Base-by-base conservation (phyloP, 2,113 vertebrate genomes). In the Embiotoca jacksoni region DNA sequence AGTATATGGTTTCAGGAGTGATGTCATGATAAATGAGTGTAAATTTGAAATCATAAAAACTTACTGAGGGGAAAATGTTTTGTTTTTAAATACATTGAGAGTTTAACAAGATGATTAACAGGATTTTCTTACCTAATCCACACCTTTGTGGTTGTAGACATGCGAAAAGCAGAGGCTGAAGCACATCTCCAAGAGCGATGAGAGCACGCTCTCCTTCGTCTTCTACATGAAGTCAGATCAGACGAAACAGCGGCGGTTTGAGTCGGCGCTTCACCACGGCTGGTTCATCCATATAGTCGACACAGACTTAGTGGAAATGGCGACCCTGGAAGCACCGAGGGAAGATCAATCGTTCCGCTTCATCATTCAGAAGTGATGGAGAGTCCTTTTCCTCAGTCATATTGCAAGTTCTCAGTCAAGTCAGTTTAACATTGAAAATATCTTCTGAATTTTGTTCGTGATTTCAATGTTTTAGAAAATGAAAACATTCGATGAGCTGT, bases 191-290 rank as follows among this genome's bases (percentile, higher is more conserved):
- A 64, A 8, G 47, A 69, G 1, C 0, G 86, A 93, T 4, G 63
- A 87, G 46, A 49, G 3, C 5, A 11, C 59, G 33, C 60, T 93
- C 36, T 73, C 87, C 2, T 95, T 89, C 44, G 72, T 95, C 52
- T 95, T 95, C 85, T 95, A 92, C 87, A 94, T 94, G 92, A 93
- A 85, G 49, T 41, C 63, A 0, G 58, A 61, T 1, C 46, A 0
- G 0, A 47, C 66, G 0, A 54, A n/a, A 1, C 44, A 31, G 11
- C 74, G 60, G 0, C 82, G 0, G 10, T 95, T 95, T 52, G 94
- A 95, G 57, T 95, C 94, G 0, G 92, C 85, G 3, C 75, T 84
- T 61, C 71, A 85, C 49, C 10, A 0, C 0, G 91, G 91, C 11
- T 94, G 93, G 92, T 94, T 92, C 80, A 92, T 95, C 46, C 75